Base-by-base conservation (phyloP, 2,888 invertebrate species). In the Lomographa bimaculata region DNA sequence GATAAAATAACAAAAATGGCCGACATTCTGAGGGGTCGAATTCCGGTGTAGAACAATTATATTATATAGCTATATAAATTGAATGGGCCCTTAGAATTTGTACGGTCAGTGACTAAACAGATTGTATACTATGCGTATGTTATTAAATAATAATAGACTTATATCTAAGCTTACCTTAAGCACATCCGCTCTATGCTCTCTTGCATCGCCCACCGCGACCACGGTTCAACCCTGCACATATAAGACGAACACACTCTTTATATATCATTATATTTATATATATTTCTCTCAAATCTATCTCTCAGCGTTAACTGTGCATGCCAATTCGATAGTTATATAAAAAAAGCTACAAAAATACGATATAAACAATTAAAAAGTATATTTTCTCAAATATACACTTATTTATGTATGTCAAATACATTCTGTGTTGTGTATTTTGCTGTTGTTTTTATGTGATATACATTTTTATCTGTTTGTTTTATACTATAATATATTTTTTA, bases 171-270 rank as follows among this genome's bases (percentile, higher is more conserved):
- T 58, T 43, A 58, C 58, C 58, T 39, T 20, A 8, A 19, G 20
- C 24, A 23, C 18, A 3, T 20, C 18, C 30, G 25, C 26, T 20
- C 25, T 19, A 34, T 7, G 25, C 25, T 11, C 25, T 2, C 19
- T 10, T 4, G 9, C 29, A 21, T 25, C 25, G 23, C 46, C 35
- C 20, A 27, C 43, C 11, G 11, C 41, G 52, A 63, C 60, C 34
- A 25, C 35, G 25, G n/a, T 28, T 12, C 53, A 74, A 75, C 82
- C 89, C 89, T 89, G 89, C 89, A 87, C 89, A 89, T 81, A 87
- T 89, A 89, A 81, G 85, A 83, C 86, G 75, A 82, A 82, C 89
- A 89, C 90, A 90, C 90, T 86, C 89, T 83, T 77, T 74, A 75
- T 54, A 63, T 50, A 49, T 54, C 49, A n/a, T n/a, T n/a, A n/a